Base-by-base conservation (phyloP, 1,140 invertebrate species). In the Danaus plexippus region DNA sequence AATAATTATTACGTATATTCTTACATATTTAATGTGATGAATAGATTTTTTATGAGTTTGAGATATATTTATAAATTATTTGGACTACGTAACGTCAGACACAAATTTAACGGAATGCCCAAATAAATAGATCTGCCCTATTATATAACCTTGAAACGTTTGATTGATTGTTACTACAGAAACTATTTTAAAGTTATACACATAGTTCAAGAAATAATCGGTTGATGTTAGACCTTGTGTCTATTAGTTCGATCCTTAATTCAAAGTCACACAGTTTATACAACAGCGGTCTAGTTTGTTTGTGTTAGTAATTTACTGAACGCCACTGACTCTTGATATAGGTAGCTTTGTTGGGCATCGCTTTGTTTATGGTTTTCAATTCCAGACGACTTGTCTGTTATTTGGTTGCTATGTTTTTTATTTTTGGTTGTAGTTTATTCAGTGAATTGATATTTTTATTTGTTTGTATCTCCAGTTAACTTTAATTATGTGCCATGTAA, bases 231-330 rank as follows among this genome's bases (percentile, higher is more conserved):
- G 53, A 50, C 57, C 69, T 62, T 64, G 47, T 63, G 66, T 65
- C 59, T 71, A 66, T 69, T 66, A 61, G 60, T 69, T 60, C 67
- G 54, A 59, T 32, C 22, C 22, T 61, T 71, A 69, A 75, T 75
- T 67, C 67, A 70, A 74, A 74, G 71, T 71, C 67, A 71, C 67
- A 71, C 67, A 66, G n/a, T 42, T 45, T 55, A 55, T n/a, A 54
- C 44, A 55, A 32, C 53, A 5, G 51, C 11, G 11, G 45, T 44
- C 47, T 47, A 43, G 66, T 69, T 52, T 66, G 51, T 68, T 71
- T 75, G 64, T 58, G 62, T 61, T 71, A 54, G 61, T 66, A 68
- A 75, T 73, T 73, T 64, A 65, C 54, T 61, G 22, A 32, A 32
- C 22, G 22, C 22, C 22, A 46, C 47, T 54, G 32, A 15, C 22